These are phyloP conservation scores for Macrophya annulata DNA, from an alignment of 2,888 invertebrate species.

Conservation along the genomic window DNA sequence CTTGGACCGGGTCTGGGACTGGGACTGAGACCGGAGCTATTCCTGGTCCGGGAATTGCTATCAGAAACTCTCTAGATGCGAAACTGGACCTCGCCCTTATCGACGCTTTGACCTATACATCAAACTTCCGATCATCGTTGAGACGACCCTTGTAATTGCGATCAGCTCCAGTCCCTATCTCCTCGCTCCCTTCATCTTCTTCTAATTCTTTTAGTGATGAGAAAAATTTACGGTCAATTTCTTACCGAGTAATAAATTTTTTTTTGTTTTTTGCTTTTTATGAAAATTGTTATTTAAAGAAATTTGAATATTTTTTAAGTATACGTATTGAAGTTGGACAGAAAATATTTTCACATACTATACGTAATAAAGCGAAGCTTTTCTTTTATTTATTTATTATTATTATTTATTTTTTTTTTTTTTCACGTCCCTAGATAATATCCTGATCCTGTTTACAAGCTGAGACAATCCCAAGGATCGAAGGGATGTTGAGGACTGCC, in stretches of 20 bases:
- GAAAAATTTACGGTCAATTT: no score
- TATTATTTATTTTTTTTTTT: background rate
- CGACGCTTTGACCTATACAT: background rate
- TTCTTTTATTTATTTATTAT: no score
- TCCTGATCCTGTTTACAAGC: slow-evolving; percentile 53
- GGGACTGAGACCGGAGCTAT: background rate
- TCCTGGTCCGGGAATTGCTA: background rate
- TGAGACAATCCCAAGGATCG: slow-evolving; percentile 33
- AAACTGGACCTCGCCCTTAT: slow-evolving; percentile 2
- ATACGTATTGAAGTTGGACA: background rate
- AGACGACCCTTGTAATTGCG: slow-evolving; percentile 37
- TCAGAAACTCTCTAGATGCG: background rate
- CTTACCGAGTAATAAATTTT: no score
- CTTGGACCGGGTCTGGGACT: background rate
- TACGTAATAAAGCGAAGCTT: background rate
- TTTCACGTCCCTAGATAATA: slow-evolving; percentile 20
- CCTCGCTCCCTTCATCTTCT: background rate
- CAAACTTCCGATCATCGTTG: slow-evolving; percentile 47
- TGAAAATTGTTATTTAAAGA: no score
- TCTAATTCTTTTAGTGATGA: no score
- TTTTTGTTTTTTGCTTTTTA: no score
- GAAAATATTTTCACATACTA: background rate
- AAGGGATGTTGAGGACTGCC: background rate
- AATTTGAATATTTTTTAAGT: no score
- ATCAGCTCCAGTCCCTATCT: background rate